Conservation (phyloP, 2,888 invertebrate species). For the Diarsia dahlii region DNA sequence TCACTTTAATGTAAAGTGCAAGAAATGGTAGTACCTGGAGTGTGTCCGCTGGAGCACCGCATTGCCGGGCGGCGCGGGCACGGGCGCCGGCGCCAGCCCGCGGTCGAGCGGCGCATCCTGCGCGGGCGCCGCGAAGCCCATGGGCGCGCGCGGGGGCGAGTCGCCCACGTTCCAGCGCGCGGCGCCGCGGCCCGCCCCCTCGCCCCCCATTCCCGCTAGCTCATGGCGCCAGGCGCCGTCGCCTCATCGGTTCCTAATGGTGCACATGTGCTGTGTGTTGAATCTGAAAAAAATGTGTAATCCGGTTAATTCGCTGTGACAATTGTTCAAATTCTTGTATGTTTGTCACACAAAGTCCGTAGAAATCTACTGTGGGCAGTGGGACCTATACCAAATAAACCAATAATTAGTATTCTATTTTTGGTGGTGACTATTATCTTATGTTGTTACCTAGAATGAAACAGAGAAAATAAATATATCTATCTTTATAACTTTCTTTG, state of each 20-base stretch:
- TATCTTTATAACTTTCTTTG: neutral
- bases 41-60: conserved; percentile 93
- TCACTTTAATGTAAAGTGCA: neutral
- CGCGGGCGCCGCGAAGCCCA: conserved; percentile 91
- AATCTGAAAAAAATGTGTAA: conserved; percentile 50
- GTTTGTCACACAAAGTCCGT: neutral
- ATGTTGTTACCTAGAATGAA: neutral
- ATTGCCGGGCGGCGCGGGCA: conserved; percentile 84
- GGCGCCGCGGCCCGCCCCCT: conserved; percentile 92
- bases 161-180: conserved; percentile 92
- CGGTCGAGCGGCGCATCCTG: conserved; percentile 91
- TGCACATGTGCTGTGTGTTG: conserved; percentile 70
- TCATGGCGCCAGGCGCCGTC: conserved; percentile 86
- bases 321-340: neutral
- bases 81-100: conserved; percentile 80
- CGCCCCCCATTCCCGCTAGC: conserved; percentile 91
- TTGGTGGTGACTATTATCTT: neutral
- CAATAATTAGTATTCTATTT: neutral
- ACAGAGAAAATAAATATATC: neutral
- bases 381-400: neutral
- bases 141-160: conserved; percentile 91
- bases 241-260: conserved; percentile 78
- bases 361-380: neutral
- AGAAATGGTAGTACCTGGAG: conserved; percentile 85
- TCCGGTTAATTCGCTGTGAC: conserved; percentile 4